These are phyloP conservation scores for Dolichotis patagonum DNA, from an alignment of 2,113 vertebrate genomes.

Conservation along the genomic window DNA sequence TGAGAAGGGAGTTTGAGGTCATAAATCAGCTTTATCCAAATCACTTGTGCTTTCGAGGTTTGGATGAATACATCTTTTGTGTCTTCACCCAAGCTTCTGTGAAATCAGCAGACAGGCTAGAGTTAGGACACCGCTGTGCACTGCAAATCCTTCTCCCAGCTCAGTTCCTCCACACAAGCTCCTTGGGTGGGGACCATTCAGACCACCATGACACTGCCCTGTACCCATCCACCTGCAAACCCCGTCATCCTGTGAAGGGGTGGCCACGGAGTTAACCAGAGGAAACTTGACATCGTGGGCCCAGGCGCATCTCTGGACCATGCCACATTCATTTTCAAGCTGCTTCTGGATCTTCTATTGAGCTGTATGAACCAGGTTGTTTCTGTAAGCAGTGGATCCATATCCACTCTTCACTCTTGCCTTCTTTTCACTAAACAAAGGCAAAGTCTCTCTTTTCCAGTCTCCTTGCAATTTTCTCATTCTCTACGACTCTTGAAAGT, in stretches of 20 bases:
- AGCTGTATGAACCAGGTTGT: not conserved
- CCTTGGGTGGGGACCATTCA: not conserved
- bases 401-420: not conserved
- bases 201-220: too few relatives aligned
- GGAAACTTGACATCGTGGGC: not conserved
- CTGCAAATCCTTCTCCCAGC: not conserved
- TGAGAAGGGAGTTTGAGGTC: slow-evolving; percentile 38
- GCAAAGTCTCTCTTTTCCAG: not conserved
- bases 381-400: not conserved
- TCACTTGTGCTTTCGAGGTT: slow-evolving; percentile 51
- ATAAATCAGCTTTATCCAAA: slow-evolving; percentile 56
- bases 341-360: not conserved
- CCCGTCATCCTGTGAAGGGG: not conserved
- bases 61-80: not conserved
- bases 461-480: not conserved
- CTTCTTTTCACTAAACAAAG: not conserved
- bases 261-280: not conserved
- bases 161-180: not conserved
- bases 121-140: accelerated
- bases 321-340: accelerated
- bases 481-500: not conserved
- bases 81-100: slow-evolving; percentile 30
- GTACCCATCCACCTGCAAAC: not conserved
- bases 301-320: not conserved
- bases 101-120: not conserved